Evolutionary conservation across 2,888 invertebrate species (phyloP), one percentile per base, ranked within the genome.

Genomic region (Xiphydria camelus): DNA sequence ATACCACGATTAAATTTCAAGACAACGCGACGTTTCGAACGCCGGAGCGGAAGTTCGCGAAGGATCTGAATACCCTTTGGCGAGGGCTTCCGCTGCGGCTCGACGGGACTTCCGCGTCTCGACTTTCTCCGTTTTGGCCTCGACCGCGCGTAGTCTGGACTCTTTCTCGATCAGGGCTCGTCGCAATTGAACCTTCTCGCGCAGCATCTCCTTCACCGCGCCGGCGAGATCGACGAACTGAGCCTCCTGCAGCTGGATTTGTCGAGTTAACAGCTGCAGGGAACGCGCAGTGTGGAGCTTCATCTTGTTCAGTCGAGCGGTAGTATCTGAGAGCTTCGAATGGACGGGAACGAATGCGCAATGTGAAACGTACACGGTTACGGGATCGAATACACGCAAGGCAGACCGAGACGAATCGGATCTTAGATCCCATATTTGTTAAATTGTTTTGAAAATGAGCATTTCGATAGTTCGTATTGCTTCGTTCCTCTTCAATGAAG

Each of bases 221-320:
- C 59, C 57, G 3, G 61, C 56, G 2, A 69, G 47, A 32, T 61
- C 60, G 3, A 61, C 45, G 36, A 63, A 66, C 49, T 68, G 61
- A 25, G 34, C 55, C 35, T 65, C 64, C 42, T 65, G 67, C 1
- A 41, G 49, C 26, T 51, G 46, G 34, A 68, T 58, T 51, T 62
- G 67, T 20, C 50, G 51, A 2, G 55, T 54, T 23, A 67, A 35
- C 25, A 57, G 34, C 29, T 62, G 62, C 32, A 69, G 49, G 1
- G 59, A 59, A 21, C 54, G 55, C 3, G 59, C 47, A 5, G 61
- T 61, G 21, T 57, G 58, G 22, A 47, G 35, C 36, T 47, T 55
- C 41, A 60, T 34, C 33, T 61, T 55, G 7, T 42, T 47, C 19
- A 52, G n/a, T 26, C 61, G 53, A 2, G 49, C 23, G 2, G 36